Conservation (phyloP, 2,888 invertebrate genomes). For the Acronicta alni region DNA sequence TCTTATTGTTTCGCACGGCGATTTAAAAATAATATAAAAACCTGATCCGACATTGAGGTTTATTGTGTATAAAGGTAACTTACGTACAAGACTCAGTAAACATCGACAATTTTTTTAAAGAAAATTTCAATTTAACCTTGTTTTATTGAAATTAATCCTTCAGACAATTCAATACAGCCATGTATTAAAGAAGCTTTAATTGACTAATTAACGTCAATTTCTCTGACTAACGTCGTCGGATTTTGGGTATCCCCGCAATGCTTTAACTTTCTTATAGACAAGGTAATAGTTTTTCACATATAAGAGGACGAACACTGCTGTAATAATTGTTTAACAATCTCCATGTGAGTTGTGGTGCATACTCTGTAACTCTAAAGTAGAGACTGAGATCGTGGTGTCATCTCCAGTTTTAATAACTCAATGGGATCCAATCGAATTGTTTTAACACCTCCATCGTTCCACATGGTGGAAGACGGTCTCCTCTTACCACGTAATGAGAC, state of each 20-base stretch:
- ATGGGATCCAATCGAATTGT: constrained; percentile 63
- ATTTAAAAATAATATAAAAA: constrained; percentile 39
- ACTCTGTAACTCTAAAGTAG: background rate
- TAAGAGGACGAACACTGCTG: background rate
- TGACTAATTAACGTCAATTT: too few species aligned
- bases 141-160: too few species aligned
- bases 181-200: too few species aligned
- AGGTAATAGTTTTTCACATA: too few species aligned
- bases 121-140: too few species aligned
- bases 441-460: constrained; percentile 65
- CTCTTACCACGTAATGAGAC: constrained; percentile 67
- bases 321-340: background rate
- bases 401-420: constrained; percentile 2
- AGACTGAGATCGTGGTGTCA: background rate
- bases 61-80: background rate
- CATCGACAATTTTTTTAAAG: too few species aligned
- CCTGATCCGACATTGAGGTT: constrained; percentile 3
- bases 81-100: too few species aligned
- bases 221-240: too few species aligned
- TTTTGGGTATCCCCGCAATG: too few species aligned
- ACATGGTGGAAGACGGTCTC: constrained; percentile 61
- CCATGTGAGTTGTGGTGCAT: background rate
- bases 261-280: too few species aligned
- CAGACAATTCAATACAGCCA: too few species aligned
- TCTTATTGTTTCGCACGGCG: constrained; percentile 56